phyloP scores from a whole-genome alignment of 1,140 invertebrate species.

The Lerema accius region DNA sequence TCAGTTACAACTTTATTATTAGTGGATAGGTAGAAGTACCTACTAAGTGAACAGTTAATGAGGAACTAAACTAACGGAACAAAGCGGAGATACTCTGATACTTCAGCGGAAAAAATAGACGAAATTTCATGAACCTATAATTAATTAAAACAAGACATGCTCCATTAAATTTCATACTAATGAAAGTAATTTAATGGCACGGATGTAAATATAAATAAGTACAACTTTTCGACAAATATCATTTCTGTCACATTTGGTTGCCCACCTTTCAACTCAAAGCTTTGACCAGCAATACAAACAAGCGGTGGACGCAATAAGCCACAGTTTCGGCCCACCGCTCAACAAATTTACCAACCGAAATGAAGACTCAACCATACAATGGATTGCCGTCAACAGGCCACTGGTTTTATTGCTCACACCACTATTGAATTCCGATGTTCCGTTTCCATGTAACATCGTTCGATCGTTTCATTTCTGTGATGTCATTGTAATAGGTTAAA shows the following conservation, averaged over 20 bases:
- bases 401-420: constrained; percentile 73
- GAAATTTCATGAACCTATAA: no score
- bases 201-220: no score
- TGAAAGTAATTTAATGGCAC: no score
- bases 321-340: constrained; percentile 69
- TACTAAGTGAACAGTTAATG: no score
- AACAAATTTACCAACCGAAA: constrained; percentile 78
- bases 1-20: no score
- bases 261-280: constrained; percentile 65
- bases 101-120: no score
- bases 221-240: neutral
- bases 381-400: constrained; percentile 67
- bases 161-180: no score
- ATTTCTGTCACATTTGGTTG: constrained; percentile 30
- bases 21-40: no score
- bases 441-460: constrained; percentile 49
- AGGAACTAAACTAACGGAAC: no score
- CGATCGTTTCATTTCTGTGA: constrained; percentile 26
- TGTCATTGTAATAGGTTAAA: neutral
- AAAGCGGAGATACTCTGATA: no score
- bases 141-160: no score
- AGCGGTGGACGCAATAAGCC: constrained; percentile 72
- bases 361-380: constrained; percentile 65
- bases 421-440: constrained; percentile 68
- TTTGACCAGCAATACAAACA: constrained; percentile 68